phyloP scores from a whole-genome alignment of 2,113 vertebrate species.

The Colossoma macropomum region DNA sequence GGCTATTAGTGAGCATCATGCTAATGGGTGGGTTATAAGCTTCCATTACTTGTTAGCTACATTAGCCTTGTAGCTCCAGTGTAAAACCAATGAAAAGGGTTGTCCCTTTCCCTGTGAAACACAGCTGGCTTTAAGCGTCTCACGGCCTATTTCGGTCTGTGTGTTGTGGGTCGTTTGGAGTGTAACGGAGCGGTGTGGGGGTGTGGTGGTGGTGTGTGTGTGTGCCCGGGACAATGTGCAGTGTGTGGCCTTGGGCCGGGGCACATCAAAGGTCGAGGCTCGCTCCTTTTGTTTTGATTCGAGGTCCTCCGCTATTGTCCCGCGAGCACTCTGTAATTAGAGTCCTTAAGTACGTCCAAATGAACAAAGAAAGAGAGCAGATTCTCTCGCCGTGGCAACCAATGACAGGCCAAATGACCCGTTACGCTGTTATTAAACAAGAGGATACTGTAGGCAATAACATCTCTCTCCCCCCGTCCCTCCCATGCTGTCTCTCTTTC shows the following conservation, averaged over 20 bases:
- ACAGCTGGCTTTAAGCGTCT: too few species aligned
- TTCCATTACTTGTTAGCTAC: too few species aligned
- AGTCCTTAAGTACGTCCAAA: slow-evolving; percentile 44
- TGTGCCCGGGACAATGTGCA: slow-evolving; percentile 26
- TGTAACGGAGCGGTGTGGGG: slow-evolving; percentile 42
- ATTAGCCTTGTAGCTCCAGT: too few species aligned
- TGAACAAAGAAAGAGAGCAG: not conserved
- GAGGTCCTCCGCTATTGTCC: slow-evolving; percentile 24
- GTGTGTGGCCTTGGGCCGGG: slow-evolving; percentile 59
- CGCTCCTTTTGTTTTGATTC: slow-evolving; percentile 60
- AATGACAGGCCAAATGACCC: slow-evolving; percentile 31
- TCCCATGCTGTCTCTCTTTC: too few species aligned
- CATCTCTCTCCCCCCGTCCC: not conserved
- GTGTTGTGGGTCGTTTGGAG: not conserved
- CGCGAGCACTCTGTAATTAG: slow-evolving; percentile 62
- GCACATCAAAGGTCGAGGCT: slow-evolving; percentile 61
- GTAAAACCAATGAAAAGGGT: too few species aligned
- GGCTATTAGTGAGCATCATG: too few species aligned
- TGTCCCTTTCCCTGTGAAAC: too few species aligned
- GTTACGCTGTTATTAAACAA: not conserved
- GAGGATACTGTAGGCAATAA: slow-evolving; percentile 10
- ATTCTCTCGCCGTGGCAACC: slow-evolving; percentile 22
- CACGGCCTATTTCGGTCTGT: not conserved
- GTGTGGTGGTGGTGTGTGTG: not conserved
- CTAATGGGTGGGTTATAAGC: too few species aligned